These are phyloP conservation scores for Oncorhynchus nerka DNA, from an alignment of 2,113 vertebrate genomes.

Conservation along the genomic window DNA sequence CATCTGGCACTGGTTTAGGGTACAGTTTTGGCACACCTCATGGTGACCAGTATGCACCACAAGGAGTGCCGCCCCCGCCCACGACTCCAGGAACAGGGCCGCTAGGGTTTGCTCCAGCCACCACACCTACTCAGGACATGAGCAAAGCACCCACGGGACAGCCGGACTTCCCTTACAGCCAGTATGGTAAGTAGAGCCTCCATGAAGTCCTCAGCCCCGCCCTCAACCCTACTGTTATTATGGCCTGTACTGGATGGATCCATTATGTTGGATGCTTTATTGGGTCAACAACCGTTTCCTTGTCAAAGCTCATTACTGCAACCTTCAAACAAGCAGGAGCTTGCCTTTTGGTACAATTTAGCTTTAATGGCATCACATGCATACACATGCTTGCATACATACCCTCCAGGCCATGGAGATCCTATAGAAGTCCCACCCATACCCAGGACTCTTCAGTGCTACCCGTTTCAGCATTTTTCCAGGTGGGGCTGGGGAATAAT, in stretches of 20 bases:
- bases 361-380: constrained; percentile 63
- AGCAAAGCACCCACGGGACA: constrained; percentile 94
- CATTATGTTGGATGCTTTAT: constrained; percentile 9
- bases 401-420: constrained; percentile 38
- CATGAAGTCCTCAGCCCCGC: constrained; percentile 29
- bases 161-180: constrained; percentile 94
- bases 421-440: constrained; percentile 40
- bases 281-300: too few species aligned
- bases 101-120: constrained; percentile 91
- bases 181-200: constrained; percentile 88
- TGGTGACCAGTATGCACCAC: constrained; percentile 92
- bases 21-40: constrained; percentile 94
- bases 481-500: constrained; percentile 27
- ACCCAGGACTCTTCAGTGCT: constrained; percentile 34
- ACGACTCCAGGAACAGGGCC: constrained; percentile 89
- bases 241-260: constrained; percentile 10
- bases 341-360: constrained; percentile 57
- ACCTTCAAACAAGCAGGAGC: constrained; percentile 47
- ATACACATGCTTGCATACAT: constrained; percentile 56
- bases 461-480: constrained; percentile 21
- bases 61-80: constrained; percentile 90
- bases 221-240: constrained; percentile 41
- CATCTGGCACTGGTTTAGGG: constrained; percentile 66
- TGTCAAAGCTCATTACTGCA: constrained; percentile 37
- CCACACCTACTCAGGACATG: constrained; percentile 96